Evolutionary conservation across 2,113 vertebrate genomes (phyloP).

Genomic region (Chelonoidis abingdonii): DNA sequence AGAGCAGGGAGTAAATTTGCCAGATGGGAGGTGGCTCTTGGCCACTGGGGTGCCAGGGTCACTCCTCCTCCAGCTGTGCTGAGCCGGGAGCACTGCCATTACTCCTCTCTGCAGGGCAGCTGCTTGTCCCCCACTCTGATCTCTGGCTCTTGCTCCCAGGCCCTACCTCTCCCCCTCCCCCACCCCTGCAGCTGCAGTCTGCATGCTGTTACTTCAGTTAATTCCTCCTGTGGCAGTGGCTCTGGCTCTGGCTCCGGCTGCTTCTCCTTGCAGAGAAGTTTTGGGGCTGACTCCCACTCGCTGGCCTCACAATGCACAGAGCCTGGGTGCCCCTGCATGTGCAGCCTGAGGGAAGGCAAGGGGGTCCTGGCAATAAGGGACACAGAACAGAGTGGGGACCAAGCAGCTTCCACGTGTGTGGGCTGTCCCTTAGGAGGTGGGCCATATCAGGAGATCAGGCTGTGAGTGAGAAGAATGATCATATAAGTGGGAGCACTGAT

Average conservation of each 20-base stretch:
- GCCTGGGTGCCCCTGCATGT: fast-evolving
- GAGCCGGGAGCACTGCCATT: neutral
- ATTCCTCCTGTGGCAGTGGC: too few species aligned
- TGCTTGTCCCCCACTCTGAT: neutral
- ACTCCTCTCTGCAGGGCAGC: too few species aligned
- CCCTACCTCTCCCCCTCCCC: too few species aligned
- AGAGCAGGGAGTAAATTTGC: neutral
- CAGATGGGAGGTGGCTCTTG: neutral
- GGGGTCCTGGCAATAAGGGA: neutral
- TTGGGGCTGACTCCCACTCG: neutral
- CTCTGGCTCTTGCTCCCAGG: neutral
- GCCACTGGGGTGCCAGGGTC: neutral
- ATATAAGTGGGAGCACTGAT: neutral
- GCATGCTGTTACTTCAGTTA: too few species aligned
- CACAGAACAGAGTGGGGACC: neutral
- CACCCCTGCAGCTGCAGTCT: too few species aligned
- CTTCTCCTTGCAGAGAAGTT: too few species aligned
- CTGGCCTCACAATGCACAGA: neutral
- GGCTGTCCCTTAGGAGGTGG: neutral
- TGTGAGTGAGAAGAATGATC: neutral
- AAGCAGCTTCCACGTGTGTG: neutral
- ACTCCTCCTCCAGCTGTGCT: neutral
- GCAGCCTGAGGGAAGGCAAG: neutral
- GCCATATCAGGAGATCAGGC: neutral
- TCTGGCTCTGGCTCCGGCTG: too few species aligned